Conservation (phyloP, 92 coral and sea anemone species). For the Phenganax marumi region DNA sequence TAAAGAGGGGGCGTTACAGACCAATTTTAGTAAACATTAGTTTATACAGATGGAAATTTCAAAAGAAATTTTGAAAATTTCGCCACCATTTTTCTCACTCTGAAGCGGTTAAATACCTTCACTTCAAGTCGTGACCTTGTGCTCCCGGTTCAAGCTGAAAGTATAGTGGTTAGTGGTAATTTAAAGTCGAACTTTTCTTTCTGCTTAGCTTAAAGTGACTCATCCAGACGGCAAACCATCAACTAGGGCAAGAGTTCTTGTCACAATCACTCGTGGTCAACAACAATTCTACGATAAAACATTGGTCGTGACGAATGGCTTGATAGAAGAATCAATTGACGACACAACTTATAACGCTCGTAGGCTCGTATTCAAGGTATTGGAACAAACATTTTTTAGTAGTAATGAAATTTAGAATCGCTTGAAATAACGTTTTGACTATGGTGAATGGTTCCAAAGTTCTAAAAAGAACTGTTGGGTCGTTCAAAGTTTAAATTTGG, state of each 20-base stretch:
- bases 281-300: constrained; percentile 25
- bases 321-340: constrained; percentile 56
- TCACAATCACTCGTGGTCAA: constrained; percentile 20
- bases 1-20: too few relatives aligned
- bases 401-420: too few relatives aligned
- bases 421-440: too few relatives aligned
- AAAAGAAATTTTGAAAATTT: not conserved
- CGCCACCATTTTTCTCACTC: not conserved
- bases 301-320: constrained; percentile 59
- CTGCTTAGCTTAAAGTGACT: constrained; percentile 67
- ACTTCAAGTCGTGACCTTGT: too few relatives aligned
- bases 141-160: too few relatives aligned
- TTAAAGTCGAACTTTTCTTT: not conserved
- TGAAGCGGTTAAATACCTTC: too few relatives aligned
- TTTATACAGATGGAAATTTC: not conserved
- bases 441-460: too few relatives aligned
- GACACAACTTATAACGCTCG: constrained; percentile 33
- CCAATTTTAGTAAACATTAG: not conserved
- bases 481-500: too few relatives aligned
- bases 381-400: too few relatives aligned
- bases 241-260: constrained; percentile 42
- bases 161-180: too few relatives aligned
- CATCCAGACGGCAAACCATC: constrained; percentile 67
- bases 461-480: too few relatives aligned
- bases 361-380: too few relatives aligned